These are phyloP conservation scores for Stigmatopora nigra DNA, from an alignment of 2,113 vertebrate genomes.

Conservation along the genomic window DNA sequence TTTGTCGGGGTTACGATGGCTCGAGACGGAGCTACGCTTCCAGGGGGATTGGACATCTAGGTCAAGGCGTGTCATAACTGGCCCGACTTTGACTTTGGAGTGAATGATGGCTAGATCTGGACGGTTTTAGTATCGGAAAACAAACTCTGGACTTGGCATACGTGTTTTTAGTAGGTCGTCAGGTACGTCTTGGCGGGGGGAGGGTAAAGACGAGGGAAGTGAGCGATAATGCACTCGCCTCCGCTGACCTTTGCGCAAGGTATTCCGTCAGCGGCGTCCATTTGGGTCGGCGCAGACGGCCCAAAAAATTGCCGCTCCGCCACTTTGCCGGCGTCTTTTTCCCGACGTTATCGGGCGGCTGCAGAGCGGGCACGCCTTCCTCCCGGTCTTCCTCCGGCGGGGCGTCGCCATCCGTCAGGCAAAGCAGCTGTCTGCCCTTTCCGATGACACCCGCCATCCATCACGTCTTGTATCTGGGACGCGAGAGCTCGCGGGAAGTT, in stretches of 20 bases:
- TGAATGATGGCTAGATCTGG: no score
- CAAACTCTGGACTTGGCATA: background rate
- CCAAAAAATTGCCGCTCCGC: background rate
- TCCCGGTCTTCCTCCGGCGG: constrained; percentile 2
- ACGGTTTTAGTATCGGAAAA: no score
- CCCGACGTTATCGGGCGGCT: constrained; percentile 25
- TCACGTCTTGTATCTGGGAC: constrained; percentile 16
- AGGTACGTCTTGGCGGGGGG: background rate
- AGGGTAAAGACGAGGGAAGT: constrained; percentile 1
- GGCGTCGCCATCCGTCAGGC: constrained; percentile 27
- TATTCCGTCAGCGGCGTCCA: constrained; percentile 21
- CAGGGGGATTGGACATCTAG: no score
- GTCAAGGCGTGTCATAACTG: no score
- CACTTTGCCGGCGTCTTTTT: background rate
- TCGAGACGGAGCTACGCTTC: no score
- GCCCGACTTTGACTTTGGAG: no score
- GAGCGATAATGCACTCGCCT: constrained; percentile 20
- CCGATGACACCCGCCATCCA: constrained; percentile 23
- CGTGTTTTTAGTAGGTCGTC: background rate
- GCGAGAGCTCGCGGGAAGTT: background rate
- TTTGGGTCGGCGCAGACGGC: background rate
- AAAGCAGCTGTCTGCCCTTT: constrained; percentile 31
- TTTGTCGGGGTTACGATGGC: no score
- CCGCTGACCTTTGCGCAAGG: constrained; percentile 44
- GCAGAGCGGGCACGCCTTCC: constrained; percentile 23